Evolutionary conservation across 1,140 invertebrate genomes (phyloP), one percentile per base, ranked within the genome.

Genomic region (Heterodera schachtii): DNA sequence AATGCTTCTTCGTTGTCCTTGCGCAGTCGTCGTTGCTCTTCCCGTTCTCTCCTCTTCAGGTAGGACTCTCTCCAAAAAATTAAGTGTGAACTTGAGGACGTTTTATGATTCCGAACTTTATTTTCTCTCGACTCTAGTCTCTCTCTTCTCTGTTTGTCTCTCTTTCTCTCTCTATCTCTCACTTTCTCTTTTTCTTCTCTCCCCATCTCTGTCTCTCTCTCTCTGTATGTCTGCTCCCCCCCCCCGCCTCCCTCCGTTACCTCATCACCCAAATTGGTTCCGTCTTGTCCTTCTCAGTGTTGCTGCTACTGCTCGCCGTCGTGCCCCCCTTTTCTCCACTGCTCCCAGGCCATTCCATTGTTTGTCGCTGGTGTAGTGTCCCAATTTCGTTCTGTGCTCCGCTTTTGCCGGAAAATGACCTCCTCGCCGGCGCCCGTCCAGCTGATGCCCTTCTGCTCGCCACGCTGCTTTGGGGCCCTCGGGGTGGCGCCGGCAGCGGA

Each of bases 241-340:
- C 19, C 8, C 16, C 31, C 79, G 76, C 46, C 3, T 19, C 66
- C 75, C 31, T 52, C 4, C n/a, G 75, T 19, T n/a, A 84, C 84
- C 86, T 79, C 82, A 89, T 84, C 6, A 90, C 86, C 87, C 87
- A 89, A 49, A 89, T 81, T 9, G 89, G 85, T 66, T 88, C 87
- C 64, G 57, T 13, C 57, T 60, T 60, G 11, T 60, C 57, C 57
- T 8, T 52, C 49, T 52, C 49, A 6, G 49, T 52, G 86, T 11
- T 75, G 67, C 67, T 8, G 16, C 31, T 31, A 31, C 31, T 31
- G 31, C 41, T n/a, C 67, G 67, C 19, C 67, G 31, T 71, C 21
- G 8, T 31, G 69, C 13, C 69, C 31, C 7, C 19, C 9, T 71
- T 31, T 13, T 31, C n/a, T 0, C 69, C 31, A 11, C 16, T 71